Evolutionary conservation across 2,113 vertebrate genomes (phyloP).

Genomic region (Rhea americana): DNA sequence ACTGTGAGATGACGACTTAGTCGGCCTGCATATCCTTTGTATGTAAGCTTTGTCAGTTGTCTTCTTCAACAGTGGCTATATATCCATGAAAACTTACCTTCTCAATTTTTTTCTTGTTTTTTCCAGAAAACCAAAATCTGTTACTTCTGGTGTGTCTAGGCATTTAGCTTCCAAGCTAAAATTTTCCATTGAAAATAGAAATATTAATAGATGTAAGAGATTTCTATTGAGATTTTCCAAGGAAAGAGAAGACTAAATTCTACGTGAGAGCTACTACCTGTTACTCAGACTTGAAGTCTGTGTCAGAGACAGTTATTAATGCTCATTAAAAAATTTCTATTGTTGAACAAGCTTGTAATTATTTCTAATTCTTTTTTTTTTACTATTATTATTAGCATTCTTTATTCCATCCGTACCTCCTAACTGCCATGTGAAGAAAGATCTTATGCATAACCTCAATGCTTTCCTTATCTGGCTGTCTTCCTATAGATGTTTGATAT

Average conservation of each 20-base stretch:
- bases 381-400: neutral
- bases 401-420: neutral
- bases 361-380: neutral
- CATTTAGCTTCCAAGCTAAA: neutral
- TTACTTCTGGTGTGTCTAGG: neutral
- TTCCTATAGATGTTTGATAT: neutral
- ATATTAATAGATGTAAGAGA: neutral
- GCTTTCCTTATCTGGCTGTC: neutral
- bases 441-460: neutral
- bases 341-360: neutral
- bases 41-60: neutral
- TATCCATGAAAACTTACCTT: neutral
- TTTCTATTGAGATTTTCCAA: neutral
- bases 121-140: neutral
- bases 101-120: neutral
- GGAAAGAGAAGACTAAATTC: neutral
- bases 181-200: neutral
- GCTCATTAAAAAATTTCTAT: neutral
- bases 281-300: neutral
- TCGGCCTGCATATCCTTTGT: neutral
- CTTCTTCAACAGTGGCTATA: neutral
- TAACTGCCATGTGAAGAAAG: constrained; percentile 19
- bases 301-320: neutral
- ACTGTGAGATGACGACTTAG: neutral
- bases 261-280: neutral